A percentile compares a stretch with the other conserved stretches of the same genome.
Conservation (phyloP, 2,113 vertebrate genomes). For the Tetrao urogallus region DNA sequence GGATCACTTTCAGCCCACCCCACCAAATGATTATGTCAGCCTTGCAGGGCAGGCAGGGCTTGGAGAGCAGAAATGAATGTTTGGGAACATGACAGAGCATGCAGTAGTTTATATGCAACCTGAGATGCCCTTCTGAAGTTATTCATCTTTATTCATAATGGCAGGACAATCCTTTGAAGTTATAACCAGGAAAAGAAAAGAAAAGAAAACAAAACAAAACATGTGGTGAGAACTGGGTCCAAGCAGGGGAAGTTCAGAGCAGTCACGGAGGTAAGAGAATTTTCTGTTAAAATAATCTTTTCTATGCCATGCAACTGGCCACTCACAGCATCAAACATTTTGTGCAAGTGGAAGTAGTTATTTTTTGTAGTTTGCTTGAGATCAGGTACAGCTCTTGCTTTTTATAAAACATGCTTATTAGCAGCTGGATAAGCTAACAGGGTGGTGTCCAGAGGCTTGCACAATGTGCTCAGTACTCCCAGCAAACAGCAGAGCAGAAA, state of each 20-base stretch:
- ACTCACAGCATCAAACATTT: fast-evolving
- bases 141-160: not conserved
- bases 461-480: not conserved
- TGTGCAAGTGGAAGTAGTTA: not conserved
- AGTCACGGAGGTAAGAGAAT: fast-evolving
- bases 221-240: not conserved
- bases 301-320: not conserved
- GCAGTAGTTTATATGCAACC: not conserved
- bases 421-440: not conserved
- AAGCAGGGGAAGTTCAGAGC: not conserved
- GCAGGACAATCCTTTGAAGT: not conserved
- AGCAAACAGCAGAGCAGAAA: not conserved
- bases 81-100: fast-evolving
- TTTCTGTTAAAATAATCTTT: not conserved
- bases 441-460: not conserved
- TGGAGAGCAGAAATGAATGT: not conserved
- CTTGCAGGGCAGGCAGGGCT: not conserved
- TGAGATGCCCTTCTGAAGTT: not conserved
- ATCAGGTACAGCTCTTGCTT: not conserved
- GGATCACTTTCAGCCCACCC: not conserved
- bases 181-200: not conserved
- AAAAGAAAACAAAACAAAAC: not conserved
- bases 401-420: not conserved
- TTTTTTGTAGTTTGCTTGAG: not conserved
- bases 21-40: not conserved